Conservation (phyloP, 2,888 invertebrate species). For the Noctua janthe region DNA sequence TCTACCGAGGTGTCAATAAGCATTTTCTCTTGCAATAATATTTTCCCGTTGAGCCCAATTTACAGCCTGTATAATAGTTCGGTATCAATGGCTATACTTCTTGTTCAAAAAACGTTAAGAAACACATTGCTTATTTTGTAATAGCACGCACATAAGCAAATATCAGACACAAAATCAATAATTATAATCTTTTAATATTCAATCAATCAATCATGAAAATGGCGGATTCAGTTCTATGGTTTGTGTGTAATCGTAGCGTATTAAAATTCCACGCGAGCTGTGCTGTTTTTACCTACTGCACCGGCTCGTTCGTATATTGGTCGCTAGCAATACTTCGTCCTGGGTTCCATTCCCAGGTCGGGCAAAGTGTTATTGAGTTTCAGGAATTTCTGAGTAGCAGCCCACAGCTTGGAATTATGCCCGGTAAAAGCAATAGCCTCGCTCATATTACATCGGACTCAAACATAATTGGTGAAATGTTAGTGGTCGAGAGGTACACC, state of each 20-base stretch:
- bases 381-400: no score
- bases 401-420: not conserved
- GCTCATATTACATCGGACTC: not conserved
- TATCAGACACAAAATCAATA: constrained; percentile 8
- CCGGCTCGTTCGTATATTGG: not conserved
- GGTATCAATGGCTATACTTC: not conserved
- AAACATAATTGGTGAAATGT: not conserved
- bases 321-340: not conserved
- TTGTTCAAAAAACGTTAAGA: not conserved
- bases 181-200: constrained; percentile 1
- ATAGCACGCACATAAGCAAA: no score
- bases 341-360: not conserved
- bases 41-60: not conserved
- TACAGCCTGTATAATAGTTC: not conserved
- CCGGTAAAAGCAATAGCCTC: not conserved
- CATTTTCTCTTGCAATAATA: not conserved
- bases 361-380: not conserved
- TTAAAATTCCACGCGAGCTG: constrained; percentile 18
- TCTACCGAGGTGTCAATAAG: not conserved
- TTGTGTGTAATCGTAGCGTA: constrained; percentile 13
- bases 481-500: no score
- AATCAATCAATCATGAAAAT: constrained; percentile 18
- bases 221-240: constrained; percentile 6
- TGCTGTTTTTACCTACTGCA: not conserved
- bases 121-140: not conserved